A percentile compares a stretch with the other conserved stretches of the same genome.
Conservation (phyloP, 92 coral and sea anemone species). For the Plumapathes pennacea region DNA sequence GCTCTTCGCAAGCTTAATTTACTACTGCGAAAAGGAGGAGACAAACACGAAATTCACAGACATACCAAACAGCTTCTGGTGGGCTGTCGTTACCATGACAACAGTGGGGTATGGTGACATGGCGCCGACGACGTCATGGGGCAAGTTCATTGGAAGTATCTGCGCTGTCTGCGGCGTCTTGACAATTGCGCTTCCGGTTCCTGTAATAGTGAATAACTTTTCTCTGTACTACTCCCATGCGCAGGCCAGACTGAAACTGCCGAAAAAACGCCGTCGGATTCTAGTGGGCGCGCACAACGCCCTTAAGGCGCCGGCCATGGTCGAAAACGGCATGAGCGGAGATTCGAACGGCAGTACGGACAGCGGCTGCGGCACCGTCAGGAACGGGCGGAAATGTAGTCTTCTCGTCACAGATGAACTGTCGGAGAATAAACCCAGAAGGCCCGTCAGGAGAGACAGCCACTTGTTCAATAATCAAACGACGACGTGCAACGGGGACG, state of each 20-base stretch:
- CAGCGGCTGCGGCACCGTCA: conserved; percentile 60
- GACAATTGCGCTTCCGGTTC: conserved; percentile 92
- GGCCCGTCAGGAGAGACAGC: conserved; percentile 86
- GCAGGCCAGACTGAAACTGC: conserved; percentile 81
- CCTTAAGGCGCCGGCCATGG: conserved; percentile 69
- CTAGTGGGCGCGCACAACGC: conserved; percentile 96
- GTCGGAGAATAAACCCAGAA: conserved; percentile 65
- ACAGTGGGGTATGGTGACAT: conserved; percentile 97
- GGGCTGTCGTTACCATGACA: conserved; percentile 99
- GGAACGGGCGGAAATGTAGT: conserved; percentile 71
- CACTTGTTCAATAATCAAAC: conserved; percentile 73
- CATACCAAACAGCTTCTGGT: conserved; percentile 97
- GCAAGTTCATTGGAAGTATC: conserved; percentile 87
- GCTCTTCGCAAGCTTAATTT: conserved; percentile 86
- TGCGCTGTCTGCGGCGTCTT: conserved; percentile 96
- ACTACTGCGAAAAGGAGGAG: conserved; percentile 85
- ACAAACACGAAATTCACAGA: conserved; percentile 62
- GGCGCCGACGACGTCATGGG: conserved; percentile 76
- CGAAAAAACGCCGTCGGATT: conserved; percentile 83
- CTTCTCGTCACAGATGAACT: conserved; percentile 83
- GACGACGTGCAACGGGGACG: conserved; percentile 54
- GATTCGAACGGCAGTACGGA: conserved; percentile 66
- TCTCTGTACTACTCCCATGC: conserved; percentile 98
- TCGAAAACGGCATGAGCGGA: conserved; percentile 90
- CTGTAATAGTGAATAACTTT: conserved; percentile 96